Evolutionary conservation across 64 coral and sea anemone genomes (phyloP).

Genomic region (Dendrophyllia cribrosa): DNA sequence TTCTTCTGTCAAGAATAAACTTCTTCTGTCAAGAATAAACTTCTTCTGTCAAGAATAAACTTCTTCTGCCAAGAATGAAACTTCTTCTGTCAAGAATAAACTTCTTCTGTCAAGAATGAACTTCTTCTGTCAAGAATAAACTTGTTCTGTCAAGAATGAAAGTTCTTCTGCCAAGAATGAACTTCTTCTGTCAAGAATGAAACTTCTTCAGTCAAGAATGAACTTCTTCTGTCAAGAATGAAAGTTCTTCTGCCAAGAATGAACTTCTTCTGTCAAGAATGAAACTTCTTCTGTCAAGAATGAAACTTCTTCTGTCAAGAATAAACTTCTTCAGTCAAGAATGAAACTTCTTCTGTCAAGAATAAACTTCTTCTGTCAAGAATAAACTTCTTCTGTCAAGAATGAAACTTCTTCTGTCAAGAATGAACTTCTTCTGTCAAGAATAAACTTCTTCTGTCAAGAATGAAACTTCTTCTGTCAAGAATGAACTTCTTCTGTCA

Average conservation of each 20-base stretch:
- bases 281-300: background rate
- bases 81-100: background rate
- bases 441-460: background rate
- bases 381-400: background rate
- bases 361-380: too few relatives aligned
- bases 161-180: too few relatives aligned
- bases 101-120: background rate
- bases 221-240: background rate
- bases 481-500: background rate
- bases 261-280: too few relatives aligned
- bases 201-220: background rate
- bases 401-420: background rate
- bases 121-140: background rate
- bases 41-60: too few relatives aligned
- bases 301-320: background rate
- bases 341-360: constrained; percentile 9
- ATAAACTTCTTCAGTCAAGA: background rate
- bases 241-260: background rate
- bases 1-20: background rate
- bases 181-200: background rate
- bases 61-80: background rate
- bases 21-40: background rate
- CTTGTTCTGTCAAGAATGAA: background rate
- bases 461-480: background rate
- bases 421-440: background rate